These are phyloP conservation scores for Galagoides demidoff DNA, from an alignment of 2,797 vertebrate genomes.

Conservation along the genomic window DNA sequence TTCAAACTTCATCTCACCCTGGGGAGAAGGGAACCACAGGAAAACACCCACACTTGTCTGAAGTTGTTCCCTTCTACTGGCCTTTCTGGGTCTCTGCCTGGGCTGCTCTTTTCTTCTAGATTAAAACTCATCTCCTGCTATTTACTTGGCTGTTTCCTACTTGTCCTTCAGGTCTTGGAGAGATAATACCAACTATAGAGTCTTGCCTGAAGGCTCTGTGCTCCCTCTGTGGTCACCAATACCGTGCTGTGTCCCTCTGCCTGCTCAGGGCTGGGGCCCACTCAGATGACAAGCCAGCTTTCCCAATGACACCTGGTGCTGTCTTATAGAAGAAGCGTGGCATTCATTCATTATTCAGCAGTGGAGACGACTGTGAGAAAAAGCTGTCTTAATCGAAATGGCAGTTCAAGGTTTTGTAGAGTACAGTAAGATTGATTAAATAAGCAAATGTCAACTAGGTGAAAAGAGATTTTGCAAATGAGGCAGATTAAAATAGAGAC, in stretches of 20 bases:
- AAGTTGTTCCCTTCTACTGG: neutral
- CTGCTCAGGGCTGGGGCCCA: neutral
- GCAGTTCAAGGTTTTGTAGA: neutral
- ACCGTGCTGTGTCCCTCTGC: neutral
- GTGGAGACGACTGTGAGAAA: neutral
- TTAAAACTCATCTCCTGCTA: neutral
- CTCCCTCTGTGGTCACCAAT: neutral
- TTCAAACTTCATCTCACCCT: neutral
- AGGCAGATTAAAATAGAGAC: neutral
- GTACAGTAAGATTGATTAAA: neutral
- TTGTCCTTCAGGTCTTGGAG: neutral
- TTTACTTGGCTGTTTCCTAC: neutral
- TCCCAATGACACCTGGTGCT: neutral
- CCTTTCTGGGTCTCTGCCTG: neutral
- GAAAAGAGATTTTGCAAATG: slow-evolving; percentile 42
- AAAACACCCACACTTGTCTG: neutral
- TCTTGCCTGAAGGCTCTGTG: neutral
- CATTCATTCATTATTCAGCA: slow-evolving; percentile 54
- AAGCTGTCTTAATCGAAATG: neutral
- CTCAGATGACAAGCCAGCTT: neutral
- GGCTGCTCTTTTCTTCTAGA: neutral
- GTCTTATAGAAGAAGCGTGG: neutral
- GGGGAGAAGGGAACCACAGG: neutral
- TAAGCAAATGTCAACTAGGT: neutral
- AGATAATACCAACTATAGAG: neutral